These are phyloP conservation scores for Mesocricetus auratus DNA, from an alignment of 2,113 vertebrate species.

Conservation along the genomic window DNA sequence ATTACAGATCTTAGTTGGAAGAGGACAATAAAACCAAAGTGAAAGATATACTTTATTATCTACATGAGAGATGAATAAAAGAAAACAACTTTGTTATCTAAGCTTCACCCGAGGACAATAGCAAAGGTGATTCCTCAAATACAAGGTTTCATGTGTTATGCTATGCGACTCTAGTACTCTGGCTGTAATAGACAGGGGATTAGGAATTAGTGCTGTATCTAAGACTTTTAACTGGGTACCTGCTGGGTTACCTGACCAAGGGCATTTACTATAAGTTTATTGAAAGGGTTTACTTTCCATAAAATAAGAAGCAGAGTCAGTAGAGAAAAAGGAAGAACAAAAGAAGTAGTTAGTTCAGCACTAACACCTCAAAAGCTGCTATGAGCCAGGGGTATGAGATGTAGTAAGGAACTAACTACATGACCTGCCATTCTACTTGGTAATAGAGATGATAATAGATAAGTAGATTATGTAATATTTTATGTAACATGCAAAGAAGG, in stretches of 20 bases:
- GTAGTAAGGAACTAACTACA: neutral
- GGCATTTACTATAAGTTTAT: neutral
- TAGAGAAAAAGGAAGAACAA: neutral
- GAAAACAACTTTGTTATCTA: conserved; percentile 1
- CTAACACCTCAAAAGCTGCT: neutral
- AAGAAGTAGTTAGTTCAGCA: conserved; percentile 18
- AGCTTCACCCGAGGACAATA: neutral
- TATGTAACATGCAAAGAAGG: neutral
- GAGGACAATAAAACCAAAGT: conserved; percentile 13
- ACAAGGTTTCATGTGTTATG: conserved; percentile 47
- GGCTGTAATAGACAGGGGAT: neutral
- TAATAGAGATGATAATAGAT: neutral
- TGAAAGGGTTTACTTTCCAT: conserved; percentile 15
- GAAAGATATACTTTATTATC: conserved; percentile 21
- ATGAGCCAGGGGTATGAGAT: neutral
- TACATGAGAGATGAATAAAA: conserved; percentile 15
- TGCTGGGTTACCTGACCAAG: neutral
- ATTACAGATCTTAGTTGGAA: conserved; percentile 16
- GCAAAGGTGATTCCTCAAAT: neutral
- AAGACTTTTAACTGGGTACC: neutral
- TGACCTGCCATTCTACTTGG: neutral
- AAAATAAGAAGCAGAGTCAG: conserved; percentile 36
- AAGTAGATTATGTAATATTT: conserved; percentile 44
- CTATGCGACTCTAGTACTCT: neutral
- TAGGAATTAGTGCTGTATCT: neutral